Conservation (phyloP, 1,140 invertebrate genomes). For the Panagrolaimus sp. region DNA sequence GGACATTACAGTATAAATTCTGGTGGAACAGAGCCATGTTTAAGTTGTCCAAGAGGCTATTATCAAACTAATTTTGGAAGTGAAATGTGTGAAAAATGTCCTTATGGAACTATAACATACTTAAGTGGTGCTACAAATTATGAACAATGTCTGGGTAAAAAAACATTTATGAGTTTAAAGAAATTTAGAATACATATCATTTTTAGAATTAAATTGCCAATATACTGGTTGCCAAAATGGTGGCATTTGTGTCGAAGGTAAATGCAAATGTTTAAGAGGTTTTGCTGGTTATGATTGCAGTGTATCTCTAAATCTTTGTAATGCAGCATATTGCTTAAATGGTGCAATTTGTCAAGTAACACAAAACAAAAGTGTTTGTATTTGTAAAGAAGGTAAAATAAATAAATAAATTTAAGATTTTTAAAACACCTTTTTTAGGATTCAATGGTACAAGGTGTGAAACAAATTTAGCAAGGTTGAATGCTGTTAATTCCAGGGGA, state of each 20-base stretch:
- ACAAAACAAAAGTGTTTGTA: constrained; percentile 9
- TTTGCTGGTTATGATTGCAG: constrained; percentile 31
- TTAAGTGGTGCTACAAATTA: background rate
- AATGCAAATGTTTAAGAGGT: constrained; percentile 25
- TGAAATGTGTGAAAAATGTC: background rate
- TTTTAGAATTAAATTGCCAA: constrained; percentile 3
- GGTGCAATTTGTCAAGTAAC: constrained; percentile 26
- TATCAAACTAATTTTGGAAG: background rate
- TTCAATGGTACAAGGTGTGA: background rate
- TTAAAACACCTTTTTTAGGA: background rate
- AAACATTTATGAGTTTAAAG: no score
- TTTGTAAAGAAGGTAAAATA: constrained; percentile 25
- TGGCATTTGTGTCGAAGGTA: constrained; percentile 10
- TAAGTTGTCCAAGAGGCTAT: constrained; percentile 5
- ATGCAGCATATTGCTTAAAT: constrained; percentile 31
- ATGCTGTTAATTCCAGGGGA: no score
- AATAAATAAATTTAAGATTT: background rate
- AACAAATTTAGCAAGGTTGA: no score
- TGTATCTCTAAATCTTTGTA: constrained; percentile 29
- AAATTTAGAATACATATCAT: no score
- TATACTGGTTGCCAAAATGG: constrained; percentile 18
- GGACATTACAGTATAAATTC: background rate
- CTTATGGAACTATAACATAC: background rate
- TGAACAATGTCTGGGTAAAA: no score
- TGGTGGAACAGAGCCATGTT: background rate